Evolutionary conservation across 2,113 vertebrate species (phyloP), one percentile per base, ranked within the genome.

Genomic region (Cacatua alba): DNA sequence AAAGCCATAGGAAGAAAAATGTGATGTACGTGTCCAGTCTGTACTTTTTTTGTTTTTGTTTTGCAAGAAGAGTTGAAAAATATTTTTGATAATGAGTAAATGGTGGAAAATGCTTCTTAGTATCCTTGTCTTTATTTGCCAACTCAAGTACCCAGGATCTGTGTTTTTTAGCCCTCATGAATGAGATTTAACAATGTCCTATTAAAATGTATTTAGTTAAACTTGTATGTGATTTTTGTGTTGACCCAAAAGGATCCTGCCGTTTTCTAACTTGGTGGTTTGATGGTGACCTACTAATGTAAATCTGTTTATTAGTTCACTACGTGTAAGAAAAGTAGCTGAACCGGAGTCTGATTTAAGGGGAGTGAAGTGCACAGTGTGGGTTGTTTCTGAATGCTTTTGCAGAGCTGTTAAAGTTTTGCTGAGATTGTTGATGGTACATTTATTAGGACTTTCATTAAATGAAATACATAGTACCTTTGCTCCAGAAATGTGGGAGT

Each of bases 81-180:
- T 99, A 99, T 99, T 99, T 99, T 99, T 99, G 98, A 99, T 99
- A 99, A 98, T 97, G 98, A 98, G 98, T 99, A 98, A 98, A 98
- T 98, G 98, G 98, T 98, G 98, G 98, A 98, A 98, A 98, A 98
- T 98, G 98, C 98, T 98, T 98, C 97, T 98, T 98, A 98, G 98
- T 98, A 98, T 98, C 98, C 98, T 98, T 98, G 98, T 98, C 98
- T 98, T 98, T 98, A 98, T 98, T 98, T 98, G 98, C 98, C 98
- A 97, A 97, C 96, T 95, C 95, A 96, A 97, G 93, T 98, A 98
- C 98, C 98, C 96, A 87, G 96, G 96, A 98, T 97, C 95, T 97
- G 94, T 97, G 97, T 81, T 92, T 95, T 95, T 98, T 97, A 98
- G 98, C 95, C 94, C 93, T 97, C 94, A 75, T 98, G 91, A 97